Percentiles rank a stretch among this genome's conserved stretches.
Conservation (phyloP, 2,888 invertebrate species). For the Zeuzera pyrina region DNA sequence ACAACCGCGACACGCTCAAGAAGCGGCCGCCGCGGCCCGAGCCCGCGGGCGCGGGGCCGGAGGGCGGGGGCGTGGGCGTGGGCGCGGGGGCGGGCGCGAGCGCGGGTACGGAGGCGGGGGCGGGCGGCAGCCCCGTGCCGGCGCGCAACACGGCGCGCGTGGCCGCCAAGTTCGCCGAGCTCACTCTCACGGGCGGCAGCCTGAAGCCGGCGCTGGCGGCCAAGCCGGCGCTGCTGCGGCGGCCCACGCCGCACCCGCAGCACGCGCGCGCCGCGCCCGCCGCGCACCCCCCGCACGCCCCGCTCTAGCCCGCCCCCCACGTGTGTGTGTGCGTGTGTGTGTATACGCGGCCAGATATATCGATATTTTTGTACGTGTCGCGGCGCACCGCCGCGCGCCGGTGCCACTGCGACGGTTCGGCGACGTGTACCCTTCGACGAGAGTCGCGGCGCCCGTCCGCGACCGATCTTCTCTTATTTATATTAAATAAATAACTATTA, state of each 20-base stretch:
- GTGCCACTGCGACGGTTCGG: too few species aligned
- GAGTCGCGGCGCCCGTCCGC: too few species aligned
- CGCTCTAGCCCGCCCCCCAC: slow-evolving; percentile 9
- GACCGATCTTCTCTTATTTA: too few species aligned
- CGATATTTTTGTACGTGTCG: too few species aligned
- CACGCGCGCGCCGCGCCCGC: slow-evolving; percentile 17
- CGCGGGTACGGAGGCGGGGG: slow-evolving; percentile 14
- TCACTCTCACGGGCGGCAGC: slow-evolving; percentile 75
- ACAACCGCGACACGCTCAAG: slow-evolving; percentile 53
- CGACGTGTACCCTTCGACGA: too few species aligned
- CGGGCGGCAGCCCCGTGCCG: slow-evolving; percentile 61
- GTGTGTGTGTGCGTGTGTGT: not conserved
- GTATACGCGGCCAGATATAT: too few species aligned
- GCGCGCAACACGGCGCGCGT: slow-evolving; percentile 75
- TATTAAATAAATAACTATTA: too few species aligned
- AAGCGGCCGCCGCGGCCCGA: slow-evolving; percentile 26
- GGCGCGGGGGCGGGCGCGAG: slow-evolving; percentile 9
- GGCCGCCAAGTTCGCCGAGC: slow-evolving; percentile 76
- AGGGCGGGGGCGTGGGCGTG: slow-evolving; percentile 7
- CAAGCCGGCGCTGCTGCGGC: slow-evolving; percentile 83
- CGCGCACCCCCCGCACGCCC: slow-evolving; percentile 15
- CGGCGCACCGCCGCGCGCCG: too few species aligned
- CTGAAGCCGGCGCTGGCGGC: slow-evolving; percentile 84
- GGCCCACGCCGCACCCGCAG: slow-evolving; percentile 49
- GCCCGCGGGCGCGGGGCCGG: not conserved